Base-by-base conservation (phyloP, 2,113 vertebrate genomes). In the Psettodes erumei region DNA sequence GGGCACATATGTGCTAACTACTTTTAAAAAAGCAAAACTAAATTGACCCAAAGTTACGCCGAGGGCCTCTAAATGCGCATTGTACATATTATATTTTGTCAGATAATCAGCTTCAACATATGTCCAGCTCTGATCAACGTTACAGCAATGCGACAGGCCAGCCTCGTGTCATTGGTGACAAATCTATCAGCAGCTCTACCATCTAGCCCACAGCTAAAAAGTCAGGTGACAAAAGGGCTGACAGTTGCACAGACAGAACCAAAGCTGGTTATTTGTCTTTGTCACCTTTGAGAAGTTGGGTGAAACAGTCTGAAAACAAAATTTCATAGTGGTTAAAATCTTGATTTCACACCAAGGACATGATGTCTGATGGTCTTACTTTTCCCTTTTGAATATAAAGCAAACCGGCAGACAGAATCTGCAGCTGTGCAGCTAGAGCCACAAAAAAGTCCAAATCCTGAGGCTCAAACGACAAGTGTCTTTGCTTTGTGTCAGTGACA, bases 341-440 rank as follows among this genome's bases (percentile, higher is more conserved):
- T 27, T 48, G 8, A 0, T 58, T 58, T 56, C 32, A 51, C 10
- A 63, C 28, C 28, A 69, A 7, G 25, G 23, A 35, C 35, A 55
- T 45, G 8, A 30, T 8, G 5, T 33, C 38, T 23, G n/a, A 45
- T 48, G n/a, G 33, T 65, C 21, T 42, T 11, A 59, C 48, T 47
- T 63, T 55, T 73, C 61, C 63, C 65, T 71, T 71, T 21, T 66
- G 28, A 67, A 32, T 40, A 12, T 7, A 43, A 48, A 56, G 12
- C 35, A 0, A 35, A 70, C 18, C 38, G 38, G 16, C 2, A 67
- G 6, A 28, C 68, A 54, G 47, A 59, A 8, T n/a, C n/a, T n/a
- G n/a, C n/a, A n/a, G 15, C 23, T 47, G 30, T 7, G 58, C 4
- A 16, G 33, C 37, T 69, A 45, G 47, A 59, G 38, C 55, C 40